A percentile compares a stretch with the other conserved stretches of the same genome.
phyloP scores from a whole-genome alignment of 1,140 invertebrate genomes.

The Mercenaria mercenaria region DNA sequence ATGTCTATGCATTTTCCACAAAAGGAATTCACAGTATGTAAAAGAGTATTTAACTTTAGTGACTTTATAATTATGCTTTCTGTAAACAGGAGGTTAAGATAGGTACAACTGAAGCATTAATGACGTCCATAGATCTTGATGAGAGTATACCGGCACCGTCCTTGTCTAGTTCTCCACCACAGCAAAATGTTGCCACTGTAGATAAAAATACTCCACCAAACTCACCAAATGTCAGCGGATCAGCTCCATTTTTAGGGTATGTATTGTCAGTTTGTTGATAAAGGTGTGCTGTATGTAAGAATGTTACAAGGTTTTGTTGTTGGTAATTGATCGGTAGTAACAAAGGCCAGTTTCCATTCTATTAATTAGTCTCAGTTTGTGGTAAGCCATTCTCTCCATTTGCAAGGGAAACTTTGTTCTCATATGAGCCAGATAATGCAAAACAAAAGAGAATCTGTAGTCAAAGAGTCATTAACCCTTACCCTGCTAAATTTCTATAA shows the following conservation, averaged over 20 bases:
- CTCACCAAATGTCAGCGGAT: constrained; percentile 86
- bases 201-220: constrained; percentile 87
- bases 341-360: too few species aligned
- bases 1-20: too few species aligned
- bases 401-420: too few species aligned
- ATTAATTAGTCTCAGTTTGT: too few species aligned
- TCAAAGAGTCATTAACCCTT: too few species aligned
- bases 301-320: neutral
- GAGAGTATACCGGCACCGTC: constrained; percentile 86
- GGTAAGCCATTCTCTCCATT: too few species aligned
- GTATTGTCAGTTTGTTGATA: neutral
- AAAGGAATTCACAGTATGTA: too few species aligned
- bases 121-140: constrained; percentile 90
- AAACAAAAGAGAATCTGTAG: too few species aligned
- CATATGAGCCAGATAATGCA: too few species aligned
- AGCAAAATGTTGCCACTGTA: constrained; percentile 83
- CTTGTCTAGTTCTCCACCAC: constrained; percentile 87
- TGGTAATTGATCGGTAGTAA: neutral
- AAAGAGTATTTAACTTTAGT: too few species aligned
- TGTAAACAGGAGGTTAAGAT: constrained; percentile 94
- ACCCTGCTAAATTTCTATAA: too few species aligned
- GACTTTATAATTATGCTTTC: too few species aligned
- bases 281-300: neutral
- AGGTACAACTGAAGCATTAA: constrained; percentile 88
- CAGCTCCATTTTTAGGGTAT: constrained; percentile 56